phyloP scores from a whole-genome alignment of 1,140 invertebrate species.

The Eupeodes corollae region DNA sequence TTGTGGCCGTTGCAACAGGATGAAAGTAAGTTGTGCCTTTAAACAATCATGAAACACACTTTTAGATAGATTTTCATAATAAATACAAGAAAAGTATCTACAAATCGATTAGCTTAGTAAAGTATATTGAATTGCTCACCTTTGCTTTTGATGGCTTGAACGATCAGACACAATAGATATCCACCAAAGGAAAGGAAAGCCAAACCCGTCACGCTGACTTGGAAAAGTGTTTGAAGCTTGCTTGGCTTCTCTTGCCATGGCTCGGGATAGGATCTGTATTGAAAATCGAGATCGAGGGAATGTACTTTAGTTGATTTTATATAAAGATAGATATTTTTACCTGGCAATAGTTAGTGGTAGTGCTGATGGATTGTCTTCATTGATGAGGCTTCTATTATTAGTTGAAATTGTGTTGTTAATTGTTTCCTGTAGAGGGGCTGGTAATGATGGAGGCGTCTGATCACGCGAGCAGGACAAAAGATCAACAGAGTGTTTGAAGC shows the following conservation, averaged over 20 bases:
- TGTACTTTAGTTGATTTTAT: too few species aligned
- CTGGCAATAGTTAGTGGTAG: too few species aligned
- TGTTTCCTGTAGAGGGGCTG: too few species aligned
- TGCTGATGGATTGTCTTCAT: too few species aligned
- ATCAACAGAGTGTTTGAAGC: too few species aligned
- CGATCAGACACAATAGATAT: conserved; percentile 60
- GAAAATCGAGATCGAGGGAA: too few species aligned
- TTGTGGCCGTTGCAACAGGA: conserved; percentile 32
- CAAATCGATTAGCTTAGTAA: neutral
- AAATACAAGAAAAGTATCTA: neutral
- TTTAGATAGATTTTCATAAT: neutral
- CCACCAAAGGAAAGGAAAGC: conserved; percentile 69
- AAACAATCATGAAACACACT: too few species aligned
- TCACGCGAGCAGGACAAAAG: too few species aligned
- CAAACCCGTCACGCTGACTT: conserved; percentile 57
- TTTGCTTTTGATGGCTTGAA: conserved; percentile 52
- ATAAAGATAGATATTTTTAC: too few species aligned
- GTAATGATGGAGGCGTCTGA: too few species aligned
- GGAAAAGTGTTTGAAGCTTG: conserved; percentile 55
- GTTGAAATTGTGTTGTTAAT: too few species aligned
- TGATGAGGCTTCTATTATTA: too few species aligned
- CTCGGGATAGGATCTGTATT: conserved; percentile 1
- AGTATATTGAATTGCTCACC: conserved; percentile 18
- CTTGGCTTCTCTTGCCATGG: conserved; percentile 37
- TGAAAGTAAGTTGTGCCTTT: conserved; percentile 28